phyloP scores from a whole-genome alignment of 1,140 invertebrate genomes.

The Mamestra configurata region DNA sequence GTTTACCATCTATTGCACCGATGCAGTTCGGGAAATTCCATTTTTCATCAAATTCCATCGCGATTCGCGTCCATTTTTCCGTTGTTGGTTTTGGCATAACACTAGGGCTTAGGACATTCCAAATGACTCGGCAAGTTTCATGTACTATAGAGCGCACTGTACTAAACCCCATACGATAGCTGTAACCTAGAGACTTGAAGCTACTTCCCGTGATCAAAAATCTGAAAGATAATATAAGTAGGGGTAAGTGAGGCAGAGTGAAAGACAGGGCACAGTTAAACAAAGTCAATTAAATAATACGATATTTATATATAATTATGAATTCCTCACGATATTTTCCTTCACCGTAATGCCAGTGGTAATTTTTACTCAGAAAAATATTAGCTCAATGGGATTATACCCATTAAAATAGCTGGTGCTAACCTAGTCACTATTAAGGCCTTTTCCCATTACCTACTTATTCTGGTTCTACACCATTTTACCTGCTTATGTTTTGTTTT shows the following conservation, averaged over 20 bases:
- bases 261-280: slow-evolving; percentile 12
- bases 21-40: slow-evolving; percentile 54
- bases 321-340: slow-evolving; percentile 20
- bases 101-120: slow-evolving; percentile 27
- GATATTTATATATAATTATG: slow-evolving; percentile 20
- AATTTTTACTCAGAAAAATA: slow-evolving; percentile 16
- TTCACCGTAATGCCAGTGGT: slow-evolving; percentile 10
- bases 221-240: slow-evolving; percentile 22
- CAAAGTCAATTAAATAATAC: slow-evolving; percentile 12
- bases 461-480: no score
- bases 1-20: slow-evolving; percentile 77
- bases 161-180: slow-evolving; percentile 25
- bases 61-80: slow-evolving; percentile 17
- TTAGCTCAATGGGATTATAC: no score
- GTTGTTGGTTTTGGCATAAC: slow-evolving; percentile 48
- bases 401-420: no score
- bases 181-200: slow-evolving; percentile 26
- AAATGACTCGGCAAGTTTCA: slow-evolving; percentile 37
- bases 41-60: slow-evolving; percentile 18
- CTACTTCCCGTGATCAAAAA: slow-evolving; percentile 34
- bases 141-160: slow-evolving; percentile 34
- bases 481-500: neutral
- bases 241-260: slow-evolving; percentile 19
- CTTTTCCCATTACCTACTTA: no score
- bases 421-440: no score